Evolutionary conservation across 2,113 vertebrate genomes (phyloP).

Genomic region (Microcebus murinus): DNA sequence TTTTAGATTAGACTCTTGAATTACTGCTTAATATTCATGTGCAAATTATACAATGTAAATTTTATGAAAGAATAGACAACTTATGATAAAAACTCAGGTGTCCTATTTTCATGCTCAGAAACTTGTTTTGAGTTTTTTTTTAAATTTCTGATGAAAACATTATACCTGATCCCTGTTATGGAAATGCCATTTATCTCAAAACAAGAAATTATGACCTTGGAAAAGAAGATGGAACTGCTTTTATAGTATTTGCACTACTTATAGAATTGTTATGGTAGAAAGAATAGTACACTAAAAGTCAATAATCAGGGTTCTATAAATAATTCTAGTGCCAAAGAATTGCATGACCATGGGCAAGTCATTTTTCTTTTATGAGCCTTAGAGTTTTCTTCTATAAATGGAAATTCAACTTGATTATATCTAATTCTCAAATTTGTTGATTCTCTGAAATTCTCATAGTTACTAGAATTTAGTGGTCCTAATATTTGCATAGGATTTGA

Average conservation of each 20-base stretch:
- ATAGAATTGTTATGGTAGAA: background rate
- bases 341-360: background rate
- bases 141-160: conserved; percentile 1
- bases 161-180: background rate
- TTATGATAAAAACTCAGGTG: background rate
- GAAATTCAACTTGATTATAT: background rate
- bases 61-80: background rate
- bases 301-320: background rate
- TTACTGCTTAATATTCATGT: background rate
- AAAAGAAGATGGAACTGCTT: background rate
- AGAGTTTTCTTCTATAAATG: background rate
- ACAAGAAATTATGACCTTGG: background rate
- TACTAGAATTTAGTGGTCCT: background rate
- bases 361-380: background rate
- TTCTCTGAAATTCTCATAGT: background rate
- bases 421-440: background rate
- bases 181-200: background rate
- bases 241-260: background rate
- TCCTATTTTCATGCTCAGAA: background rate
- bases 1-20: background rate
- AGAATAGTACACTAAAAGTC: background rate
- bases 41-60: background rate
- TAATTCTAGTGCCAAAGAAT: background rate
- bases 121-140: background rate
- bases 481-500: background rate